Base-by-base conservation (phyloP, 2,113 vertebrate species). In the Smithornis capensis region DNA sequence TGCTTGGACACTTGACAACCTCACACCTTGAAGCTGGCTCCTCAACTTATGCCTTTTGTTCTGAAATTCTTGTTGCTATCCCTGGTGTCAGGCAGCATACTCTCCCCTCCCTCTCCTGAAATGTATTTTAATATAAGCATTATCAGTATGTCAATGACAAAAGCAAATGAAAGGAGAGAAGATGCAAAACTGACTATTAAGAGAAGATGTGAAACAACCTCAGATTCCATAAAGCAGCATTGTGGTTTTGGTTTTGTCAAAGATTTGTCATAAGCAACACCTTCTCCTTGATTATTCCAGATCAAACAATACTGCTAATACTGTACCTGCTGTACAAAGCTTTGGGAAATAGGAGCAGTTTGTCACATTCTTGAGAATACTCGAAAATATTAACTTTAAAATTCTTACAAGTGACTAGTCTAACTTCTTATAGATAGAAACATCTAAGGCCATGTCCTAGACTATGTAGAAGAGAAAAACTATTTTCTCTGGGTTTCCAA, bases 401-500 rank as follows among this genome's bases (percentile, higher is more conserved):
- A 73, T n/a, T 79, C 50, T 76, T 76, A 27, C 17, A 71, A 84
- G 10, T 50, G 45, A 62, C 47, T 86, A 24, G 17, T 76, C 17
- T 50, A n/a, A 78, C 21, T 90, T 84, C 52, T n/a, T 37, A 23
- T 1, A 64, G 37, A 22, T 5, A 57, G 56, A 86, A 90, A 69
- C 7, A 7, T 1, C 80, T 81, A 92, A 96, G 87, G 82, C 91
- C 84, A 87, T n/a, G 9, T 74, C 45, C 50, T 64, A 73, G 57
- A 42, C 16, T 45, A 12, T 10, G 14, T 90, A 33, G 85, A 82
- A 87, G 29, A 33, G 45, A 87, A 91, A 92, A 91, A 37, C 31
- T 74, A 53, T 95, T 91, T 92, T 79, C 40, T 69, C 23, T 62
- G 16, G 7, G 8, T 69, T 89, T 92, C 75, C 65, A 87, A 55